These are phyloP conservation scores for Margaritifera margaritifera DNA, from an alignment of 2,888 invertebrate genomes.

Conservation along the genomic window DNA sequence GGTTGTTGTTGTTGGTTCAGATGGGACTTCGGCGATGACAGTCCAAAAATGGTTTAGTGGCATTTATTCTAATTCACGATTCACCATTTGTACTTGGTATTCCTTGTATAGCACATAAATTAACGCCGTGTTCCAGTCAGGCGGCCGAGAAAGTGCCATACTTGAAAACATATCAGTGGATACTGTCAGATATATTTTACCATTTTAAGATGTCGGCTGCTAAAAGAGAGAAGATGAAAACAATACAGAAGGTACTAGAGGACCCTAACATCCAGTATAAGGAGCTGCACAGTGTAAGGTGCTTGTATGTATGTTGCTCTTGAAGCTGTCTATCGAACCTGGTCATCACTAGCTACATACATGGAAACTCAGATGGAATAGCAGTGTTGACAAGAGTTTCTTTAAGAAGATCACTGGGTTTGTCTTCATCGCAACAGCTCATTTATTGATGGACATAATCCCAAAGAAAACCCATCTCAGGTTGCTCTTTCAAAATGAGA, in stretches of 20 bases:
- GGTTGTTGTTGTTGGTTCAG: constrained; percentile 1
- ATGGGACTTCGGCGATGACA: constrained; percentile 10
- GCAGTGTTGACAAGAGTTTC: constrained; percentile 1
- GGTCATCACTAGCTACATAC: constrained; percentile 12
- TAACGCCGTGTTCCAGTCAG: constrained; percentile 4
- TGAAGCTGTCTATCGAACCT: constrained; percentile 11
- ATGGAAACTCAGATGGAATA: constrained; percentile 9
- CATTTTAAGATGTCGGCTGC: constrained; percentile 15
- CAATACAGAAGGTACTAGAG: constrained; percentile 2
- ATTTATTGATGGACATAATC: constrained; percentile 3
- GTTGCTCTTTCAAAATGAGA: no score
- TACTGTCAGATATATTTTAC: constrained; percentile 6
- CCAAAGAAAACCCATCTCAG: no score
- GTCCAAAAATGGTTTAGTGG: constrained; percentile 9
- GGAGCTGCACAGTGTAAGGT: constrained; percentile 13
- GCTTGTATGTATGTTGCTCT: constrained; percentile 12
- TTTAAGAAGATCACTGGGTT: background rate
- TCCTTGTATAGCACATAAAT: constrained; percentile 12
- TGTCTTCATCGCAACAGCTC: background rate
- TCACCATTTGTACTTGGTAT: constrained; percentile 11
- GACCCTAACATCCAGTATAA: constrained; percentile 10
- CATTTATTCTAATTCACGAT: background rate
- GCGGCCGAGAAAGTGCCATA: constrained; percentile 9
- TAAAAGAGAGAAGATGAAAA: constrained; percentile 8
- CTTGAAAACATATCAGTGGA: constrained; percentile 4